Evolutionary conservation across 2,113 vertebrate genomes (phyloP), one percentile per base, ranked within the genome.

Genomic region (Artemisiospiza belli): DNA sequence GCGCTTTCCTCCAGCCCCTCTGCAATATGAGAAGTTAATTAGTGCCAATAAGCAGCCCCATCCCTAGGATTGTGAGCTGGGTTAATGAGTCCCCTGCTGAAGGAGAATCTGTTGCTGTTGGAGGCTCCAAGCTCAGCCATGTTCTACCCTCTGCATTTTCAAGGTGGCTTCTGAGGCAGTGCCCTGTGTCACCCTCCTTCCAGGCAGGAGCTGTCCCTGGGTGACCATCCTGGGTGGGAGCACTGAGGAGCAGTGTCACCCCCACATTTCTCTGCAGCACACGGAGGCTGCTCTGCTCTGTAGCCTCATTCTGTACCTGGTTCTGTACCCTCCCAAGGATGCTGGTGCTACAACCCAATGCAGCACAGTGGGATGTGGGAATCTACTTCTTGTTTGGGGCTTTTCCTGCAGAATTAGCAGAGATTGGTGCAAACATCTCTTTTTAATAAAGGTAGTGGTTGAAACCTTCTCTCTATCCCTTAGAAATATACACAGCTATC

Each of bases 191-290:
- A 25, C 10, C 33, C 23, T 76, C 33, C 28, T 28, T 31, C 22
- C 3, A 2, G 41, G 37, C 67, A 83, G 59, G 72, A 61, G 49
- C 37, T 8, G 7, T 9, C 12, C 55, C 73, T 69, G 51, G 43
- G 18, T 55, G 23, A 37, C 20, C 28, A 30, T 27, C 20, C 47
- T 83, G 28, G n/a, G 12, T 43, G 46, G 21, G n/a, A 79, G 61
- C 35, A 41, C 61, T 55, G 49, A 44, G 20, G 30, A 78, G 33
- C 4, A 1, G 9, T 24, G 28, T 37, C n/a, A 57, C 39, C 30
- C 70, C 57, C 3, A 2, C 0, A 1, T 27, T 81, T 13, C 18
- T 15, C 52, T 25, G 28, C 0, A 0, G 73, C 59, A 67, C 37
- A 10, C 0, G 0, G n/a, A 87, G 43, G 44, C 46, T 73, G n/a